Conservation (phyloP, 2,113 vertebrate genomes). For the Bombycilla garrulus region DNA sequence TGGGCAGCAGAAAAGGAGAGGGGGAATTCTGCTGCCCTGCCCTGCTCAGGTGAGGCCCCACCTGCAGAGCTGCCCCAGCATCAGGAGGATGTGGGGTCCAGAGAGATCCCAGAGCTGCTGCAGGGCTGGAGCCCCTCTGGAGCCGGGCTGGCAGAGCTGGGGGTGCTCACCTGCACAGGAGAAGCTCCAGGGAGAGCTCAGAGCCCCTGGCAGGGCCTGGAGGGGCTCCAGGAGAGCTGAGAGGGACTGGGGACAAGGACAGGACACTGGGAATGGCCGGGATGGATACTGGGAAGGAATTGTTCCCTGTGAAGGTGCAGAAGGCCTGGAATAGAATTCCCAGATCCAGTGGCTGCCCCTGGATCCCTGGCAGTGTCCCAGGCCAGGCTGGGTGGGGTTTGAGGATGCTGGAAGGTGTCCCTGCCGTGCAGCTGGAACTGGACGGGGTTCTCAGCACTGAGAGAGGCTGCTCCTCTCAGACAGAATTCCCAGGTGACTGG, state of each 20-base stretch:
- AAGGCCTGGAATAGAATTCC: neutral
- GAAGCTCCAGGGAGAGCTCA: neutral
- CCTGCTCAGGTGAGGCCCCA: neutral
- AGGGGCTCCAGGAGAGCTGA: neutral
- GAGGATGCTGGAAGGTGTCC: neutral
- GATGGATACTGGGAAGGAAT: neutral
- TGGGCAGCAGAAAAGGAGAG: neutral
- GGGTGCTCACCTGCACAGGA: neutral
- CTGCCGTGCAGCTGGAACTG: neutral
- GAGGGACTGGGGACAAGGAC: neutral
- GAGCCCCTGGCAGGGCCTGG: neutral
- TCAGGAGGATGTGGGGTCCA: rapidly evolving
- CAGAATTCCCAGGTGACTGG: neutral
- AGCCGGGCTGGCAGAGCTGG: neutral
- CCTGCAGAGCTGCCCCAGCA: neutral
- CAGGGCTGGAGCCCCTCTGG: neutral
- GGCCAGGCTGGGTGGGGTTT: neutral
- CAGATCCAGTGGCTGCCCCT: neutral
- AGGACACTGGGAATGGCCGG: neutral
- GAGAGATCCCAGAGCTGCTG: rapidly evolving
- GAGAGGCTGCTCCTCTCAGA: neutral
- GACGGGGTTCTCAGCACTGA: rapidly evolving
- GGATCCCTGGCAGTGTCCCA: neutral
- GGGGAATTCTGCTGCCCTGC: neutral
- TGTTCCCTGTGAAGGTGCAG: rapidly evolving